A percentile compares a stretch with the other conserved stretches of the same genome.
Evolutionary conservation across 2,888 invertebrate species (phyloP).

Genomic region (Gisinianus flammeolus): DNA sequence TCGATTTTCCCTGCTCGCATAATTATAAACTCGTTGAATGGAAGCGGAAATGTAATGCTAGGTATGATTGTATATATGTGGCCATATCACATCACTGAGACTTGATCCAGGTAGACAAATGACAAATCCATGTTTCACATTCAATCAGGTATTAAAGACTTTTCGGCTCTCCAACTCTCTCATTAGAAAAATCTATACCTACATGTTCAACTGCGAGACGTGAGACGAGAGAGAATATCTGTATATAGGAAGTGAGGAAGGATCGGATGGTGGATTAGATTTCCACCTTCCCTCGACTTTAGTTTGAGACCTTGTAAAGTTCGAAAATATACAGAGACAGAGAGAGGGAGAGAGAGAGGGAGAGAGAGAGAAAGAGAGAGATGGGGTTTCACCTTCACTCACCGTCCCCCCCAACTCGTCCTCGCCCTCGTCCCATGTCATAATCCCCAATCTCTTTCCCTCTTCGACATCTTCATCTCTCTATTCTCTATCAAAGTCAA

Average conservation of each 20-base stretch:
- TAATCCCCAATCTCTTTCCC: slow-evolving; percentile 40
- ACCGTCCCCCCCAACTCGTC: slow-evolving; percentile 16
- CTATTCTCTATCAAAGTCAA: not conserved
- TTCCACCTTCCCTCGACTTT: slow-evolving; percentile 18
- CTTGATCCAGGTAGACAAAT: not conserved
- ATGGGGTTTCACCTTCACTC: not conserved
- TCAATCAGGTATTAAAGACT: slow-evolving; percentile 19
- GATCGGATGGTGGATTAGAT: slow-evolving; percentile 38
- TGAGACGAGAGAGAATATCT: not conserved
- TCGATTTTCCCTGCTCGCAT: not conserved
- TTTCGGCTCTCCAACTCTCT: not conserved
- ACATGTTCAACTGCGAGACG: not conserved
- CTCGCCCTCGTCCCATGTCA: slow-evolving; percentile 7
- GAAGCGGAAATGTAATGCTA: no score
- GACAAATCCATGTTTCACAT: not conserved
- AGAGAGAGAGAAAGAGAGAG: not conserved
- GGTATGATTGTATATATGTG: not conserved
- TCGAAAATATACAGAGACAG: no score
- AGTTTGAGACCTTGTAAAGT: no score
- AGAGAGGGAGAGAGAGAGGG: no score
- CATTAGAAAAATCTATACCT: no score
- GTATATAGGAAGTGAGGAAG: no score
- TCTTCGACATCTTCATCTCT: not conserved
- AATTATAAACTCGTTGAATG: not conserved
- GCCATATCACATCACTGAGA: no score